Conservation (phyloP, 2,113 vertebrate species). For the Tragelaphus buxtoni region DNA sequence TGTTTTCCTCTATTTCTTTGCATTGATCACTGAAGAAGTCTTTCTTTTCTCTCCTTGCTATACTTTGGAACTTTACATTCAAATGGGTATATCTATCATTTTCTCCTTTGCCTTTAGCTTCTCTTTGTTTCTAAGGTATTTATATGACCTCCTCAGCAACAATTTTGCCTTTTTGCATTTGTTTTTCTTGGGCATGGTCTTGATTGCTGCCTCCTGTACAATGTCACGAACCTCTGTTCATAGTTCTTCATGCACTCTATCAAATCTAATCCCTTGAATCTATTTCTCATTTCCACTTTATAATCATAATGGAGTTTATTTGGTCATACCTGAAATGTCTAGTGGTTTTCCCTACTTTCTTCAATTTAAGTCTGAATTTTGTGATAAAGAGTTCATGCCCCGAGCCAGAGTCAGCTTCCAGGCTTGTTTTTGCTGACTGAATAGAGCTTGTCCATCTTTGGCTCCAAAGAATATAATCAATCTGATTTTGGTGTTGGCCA, state of each 20-base stretch:
- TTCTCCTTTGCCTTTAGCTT: background rate
- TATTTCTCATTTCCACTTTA: background rate
- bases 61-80: background rate
- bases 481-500: background rate
- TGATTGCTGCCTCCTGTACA: background rate
- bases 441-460: background rate
- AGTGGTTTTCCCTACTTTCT: background rate
- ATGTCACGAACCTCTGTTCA: background rate
- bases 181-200: background rate
- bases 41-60: background rate
- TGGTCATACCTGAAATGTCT: background rate
- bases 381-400: background rate
- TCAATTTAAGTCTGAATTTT: background rate
- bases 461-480: background rate
- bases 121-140: background rate
- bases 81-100: background rate
- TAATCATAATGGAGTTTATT: background rate
- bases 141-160: background rate
- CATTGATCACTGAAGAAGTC: background rate
- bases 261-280: background rate
- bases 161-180: background rate
- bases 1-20: background rate
- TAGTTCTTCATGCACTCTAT: background rate
- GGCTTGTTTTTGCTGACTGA: background rate
- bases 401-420: background rate